Base-by-base conservation (phyloP, 2,797 vertebrate species). In the Sebastes paucispinis region DNA sequence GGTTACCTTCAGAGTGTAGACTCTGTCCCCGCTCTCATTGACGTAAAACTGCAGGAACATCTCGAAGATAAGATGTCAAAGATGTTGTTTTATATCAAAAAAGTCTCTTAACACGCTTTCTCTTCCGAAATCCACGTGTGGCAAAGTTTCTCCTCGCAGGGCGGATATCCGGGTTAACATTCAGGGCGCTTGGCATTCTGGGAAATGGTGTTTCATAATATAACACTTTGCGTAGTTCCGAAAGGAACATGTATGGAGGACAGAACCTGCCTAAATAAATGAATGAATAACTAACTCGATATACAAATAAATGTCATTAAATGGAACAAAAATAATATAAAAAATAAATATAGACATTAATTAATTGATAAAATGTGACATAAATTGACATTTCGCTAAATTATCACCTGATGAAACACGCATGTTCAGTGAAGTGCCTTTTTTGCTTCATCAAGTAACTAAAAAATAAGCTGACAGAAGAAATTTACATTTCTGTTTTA, bases 41-140 rank as follows among this genome's bases (percentile, higher is more conserved):
- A 96, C 59, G 31, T 96, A 97, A 91, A 88, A 98, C 74, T 97
- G 97, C 81, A 98, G 94, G 81, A 98, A 98, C 97, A 98, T 98
- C 1, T 80, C 34, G 89, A 69, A 13, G 1, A 12, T 12, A 62
- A 27, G 0, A 27, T 6, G 4, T 7, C 3, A 12, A 34, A 10
- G 0, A 9, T 0, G 2, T 5, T 7, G 70, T 55, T 34, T 69
- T 29, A 6, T 11, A 16, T 5, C 4, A 0, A 12, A 69, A 71
- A 64, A 12, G 7, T 1, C 1, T 0, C 0, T 1, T 3, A 29
- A 13, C 1, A 12, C 10, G 18, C 1, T 27, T 27, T 27, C 3
- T 0, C 1, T 1, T n/a, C 3, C 0, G 7, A 20, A 18, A 13
- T 57, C 80, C 91, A 93, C 93, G 90, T 93, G 93, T 1, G 8